Evolutionary conservation across 1,140 invertebrate species (phyloP), one percentile per base, ranked within the genome.

Genomic region (Drosophila pachea): DNA sequence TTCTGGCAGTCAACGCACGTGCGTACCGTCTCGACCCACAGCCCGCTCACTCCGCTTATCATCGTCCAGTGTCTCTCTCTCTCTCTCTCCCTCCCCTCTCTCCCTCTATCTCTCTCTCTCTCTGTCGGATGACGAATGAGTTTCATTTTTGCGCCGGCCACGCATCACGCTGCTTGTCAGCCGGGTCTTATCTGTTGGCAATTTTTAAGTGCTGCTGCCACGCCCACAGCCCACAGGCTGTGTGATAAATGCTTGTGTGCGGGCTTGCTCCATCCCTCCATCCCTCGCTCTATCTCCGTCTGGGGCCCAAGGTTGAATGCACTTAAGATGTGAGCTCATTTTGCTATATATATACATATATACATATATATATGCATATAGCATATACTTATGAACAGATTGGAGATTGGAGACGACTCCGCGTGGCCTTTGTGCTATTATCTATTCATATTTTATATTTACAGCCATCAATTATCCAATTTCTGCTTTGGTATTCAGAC

Each of bases 91-190:
- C 22, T 22, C 22, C 22, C 22, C 22, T 22, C 22, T 22, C 22
- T 3, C 22, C 3, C 22, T 22, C 22, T 22, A 1, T 22, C 22
- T 22, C 22, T 22, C 22, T 22, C 22, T 22, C 22, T 22, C 22
- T 22, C 40, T 38, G 62, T 54, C 66, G 50, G 68, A 82, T 82
- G 78, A 82, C 71, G 78, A 74, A 82, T 82, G 78, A 82, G 78
- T 82, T 82, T 82, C 78, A 77, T 74, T 82, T 74, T 74, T 66
- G 62, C 68, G 43, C 65, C 48, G 65, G 70, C 75, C 74, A 76
- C 73, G 60, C 78, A 82, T 62, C 70, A 60, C 60, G 61, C 78
- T 81, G 68, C 73, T 82, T 82, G 78, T 82, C 71, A 77, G 67
- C 67, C 60, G 48, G 47, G 48, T 63, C 78, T 73, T 76, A 76